These are phyloP conservation scores for Hyperoplus lanceolatus DNA, from an alignment of 2,797 vertebrate genomes.

Conservation along the genomic window DNA sequence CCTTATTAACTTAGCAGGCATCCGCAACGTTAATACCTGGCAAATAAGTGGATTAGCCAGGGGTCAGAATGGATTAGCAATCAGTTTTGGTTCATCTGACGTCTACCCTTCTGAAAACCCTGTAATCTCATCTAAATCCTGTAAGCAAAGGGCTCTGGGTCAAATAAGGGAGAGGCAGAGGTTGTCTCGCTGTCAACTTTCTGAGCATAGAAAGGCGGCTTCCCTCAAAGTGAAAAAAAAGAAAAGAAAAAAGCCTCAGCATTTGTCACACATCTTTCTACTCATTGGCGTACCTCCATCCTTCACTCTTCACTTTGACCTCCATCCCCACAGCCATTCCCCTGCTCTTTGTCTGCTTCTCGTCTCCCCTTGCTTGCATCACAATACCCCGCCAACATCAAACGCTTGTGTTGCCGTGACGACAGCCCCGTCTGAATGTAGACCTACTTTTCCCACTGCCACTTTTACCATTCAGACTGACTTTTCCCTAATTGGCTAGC, in stretches of 20 bases:
- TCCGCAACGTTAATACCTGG: constrained; percentile 73
- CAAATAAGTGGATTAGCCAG: constrained; percentile 83
- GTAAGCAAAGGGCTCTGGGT: constrained; percentile 51
- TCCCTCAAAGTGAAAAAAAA: no score
- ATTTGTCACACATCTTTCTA: constrained; percentile 21
- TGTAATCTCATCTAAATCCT: constrained; percentile 77
- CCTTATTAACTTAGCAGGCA: constrained; percentile 75
- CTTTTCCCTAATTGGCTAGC: constrained; percentile 59
- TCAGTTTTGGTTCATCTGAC: constrained; percentile 70
- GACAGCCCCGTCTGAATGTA: constrained; percentile 41
- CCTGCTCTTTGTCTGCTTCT: constrained; percentile 27
- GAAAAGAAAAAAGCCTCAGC: not conserved
- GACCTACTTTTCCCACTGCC: not conserved
- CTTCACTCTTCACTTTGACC: constrained; percentile 9
- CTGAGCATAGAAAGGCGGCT: not conserved
- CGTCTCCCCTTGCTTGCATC: constrained; percentile 3
- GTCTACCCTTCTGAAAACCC: constrained; percentile 41
- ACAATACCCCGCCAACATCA: constrained; percentile 40
- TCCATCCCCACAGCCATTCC: not conserved
- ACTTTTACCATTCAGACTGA: constrained; percentile 22
- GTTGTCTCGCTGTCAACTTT: constrained; percentile 32
- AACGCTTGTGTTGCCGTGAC: constrained; percentile 54
- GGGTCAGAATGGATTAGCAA: constrained; percentile 79
- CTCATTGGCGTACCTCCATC: not conserved
- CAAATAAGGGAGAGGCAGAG: constrained; percentile 50